Base-by-base conservation (phyloP, 2,797 vertebrate genomes). In the Dryobates pubescens region DNA sequence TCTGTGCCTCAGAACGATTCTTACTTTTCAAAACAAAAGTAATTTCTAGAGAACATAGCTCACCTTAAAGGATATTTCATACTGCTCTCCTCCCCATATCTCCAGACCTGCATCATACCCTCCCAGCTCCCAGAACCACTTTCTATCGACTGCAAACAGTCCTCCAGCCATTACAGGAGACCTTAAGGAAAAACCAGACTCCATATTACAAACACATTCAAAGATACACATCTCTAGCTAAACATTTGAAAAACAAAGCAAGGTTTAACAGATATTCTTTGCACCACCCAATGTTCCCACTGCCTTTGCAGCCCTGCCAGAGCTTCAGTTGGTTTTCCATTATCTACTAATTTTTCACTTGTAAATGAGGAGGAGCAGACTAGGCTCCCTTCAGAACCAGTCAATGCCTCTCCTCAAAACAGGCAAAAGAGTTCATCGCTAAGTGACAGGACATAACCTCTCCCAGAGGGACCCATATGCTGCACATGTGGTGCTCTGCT, bases 51-150 rank as follows among this genome's bases (percentile, higher is more conserved):
- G 88, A 83, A 95, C 45, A 17, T n/a, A 74, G 94, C 98, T 97
- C 96, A 99, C 99, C 99, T 99, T 99, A 97, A 99, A 99, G 7
- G 99, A 99, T 97, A 99, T 99, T 97, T 99, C 99, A 36, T 99
- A 99, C 94, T 99, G 99, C 76, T 99, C 99, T 96, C 99, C 99
- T 96, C 99, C 99, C 99, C 99, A 99, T 97, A 99, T 99, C 97
- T 99, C 99, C 97, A 99, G 98, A 75, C 99, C 98, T 9, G 98
- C 97, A 97, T 99, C 99, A n/a, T 99, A 99, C 79, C 98, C 98
- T 94, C 98, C 99, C 96, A 99, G 98, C 95, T 99, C 98, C 98
- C 98, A 99, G 97, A 99, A 99, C 99, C 99, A 99, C 97, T 98
- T 99, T 97, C 98, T 99, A 94, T 99, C 98, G 92, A 99, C 98